Percentiles rank a stretch among this genome's conserved stretches.
Evolutionary conservation across 2,888 invertebrate species (phyloP).

Genomic region (Melipona beecheii): DNA sequence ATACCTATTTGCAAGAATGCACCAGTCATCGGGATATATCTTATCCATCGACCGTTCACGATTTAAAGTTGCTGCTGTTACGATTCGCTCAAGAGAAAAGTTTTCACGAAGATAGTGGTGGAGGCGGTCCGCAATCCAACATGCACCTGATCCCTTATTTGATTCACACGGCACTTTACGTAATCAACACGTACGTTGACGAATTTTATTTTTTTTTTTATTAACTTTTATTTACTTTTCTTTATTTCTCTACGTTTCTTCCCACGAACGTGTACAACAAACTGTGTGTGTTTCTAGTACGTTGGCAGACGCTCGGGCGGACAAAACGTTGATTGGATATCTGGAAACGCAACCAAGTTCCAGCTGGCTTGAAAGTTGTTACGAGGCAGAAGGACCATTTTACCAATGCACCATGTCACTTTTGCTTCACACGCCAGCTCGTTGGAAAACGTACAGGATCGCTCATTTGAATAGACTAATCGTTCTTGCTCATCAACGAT

Average conservation of each 20-base stretch:
- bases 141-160: slow-evolving; percentile 98
- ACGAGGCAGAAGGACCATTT: slow-evolving; percentile 96
- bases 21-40: slow-evolving; percentile 91
- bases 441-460: slow-evolving; percentile 91
- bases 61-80: slow-evolving; percentile 94
- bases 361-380: slow-evolving; percentile 92
- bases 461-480: slow-evolving; percentile 91
- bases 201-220: too few relatives aligned
- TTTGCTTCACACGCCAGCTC: slow-evolving; percentile 90
- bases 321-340: slow-evolving; percentile 90
- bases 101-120: slow-evolving; percentile 99
- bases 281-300: slow-evolving; percentile 84
- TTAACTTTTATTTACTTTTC: background rate
- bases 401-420: slow-evolving; percentile 94
- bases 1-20: slow-evolving; percentile 92
- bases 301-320: slow-evolving; percentile 91
- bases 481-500: slow-evolving; percentile 91
- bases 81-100: slow-evolving; percentile 97
- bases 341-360: slow-evolving; percentile 87
- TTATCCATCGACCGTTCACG: slow-evolving; percentile 94
- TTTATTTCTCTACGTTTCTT: background rate
- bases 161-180: slow-evolving; percentile 96
- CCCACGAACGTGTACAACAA: background rate
- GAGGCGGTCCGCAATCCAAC: slow-evolving; percentile 98
- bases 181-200: slow-evolving; percentile 91